A percentile compares a stretch with the other conserved stretches of the same genome.
phyloP scores from a whole-genome alignment of 2,113 vertebrate genomes.

The Bos javanicus region DNA sequence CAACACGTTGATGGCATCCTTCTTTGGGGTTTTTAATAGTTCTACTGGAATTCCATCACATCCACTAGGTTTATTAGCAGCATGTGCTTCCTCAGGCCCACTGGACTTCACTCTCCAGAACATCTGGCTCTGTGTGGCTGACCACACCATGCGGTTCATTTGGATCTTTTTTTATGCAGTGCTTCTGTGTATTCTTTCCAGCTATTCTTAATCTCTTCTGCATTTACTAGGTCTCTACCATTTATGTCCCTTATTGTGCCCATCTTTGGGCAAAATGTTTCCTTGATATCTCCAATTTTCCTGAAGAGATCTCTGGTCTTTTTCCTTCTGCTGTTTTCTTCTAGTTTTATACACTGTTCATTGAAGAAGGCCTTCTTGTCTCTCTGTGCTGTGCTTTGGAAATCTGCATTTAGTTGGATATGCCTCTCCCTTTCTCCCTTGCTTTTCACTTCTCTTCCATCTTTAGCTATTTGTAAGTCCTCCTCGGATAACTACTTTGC shows the following conservation, averaged over 20 bases:
- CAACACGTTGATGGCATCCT: not conserved
- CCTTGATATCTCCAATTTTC: not conserved
- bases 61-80: not conserved
- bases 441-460: not conserved
- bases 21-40: not conserved
- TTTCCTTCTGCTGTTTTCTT: not conserved
- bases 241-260: not conserved
- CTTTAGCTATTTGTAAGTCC: not conserved
- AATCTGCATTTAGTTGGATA: accelerated
- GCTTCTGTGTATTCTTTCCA: not conserved
- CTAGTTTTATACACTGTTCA: not conserved
- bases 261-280: not conserved
- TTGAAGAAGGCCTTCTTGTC: not conserved
- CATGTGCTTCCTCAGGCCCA: not conserved
- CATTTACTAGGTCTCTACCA: not conserved
- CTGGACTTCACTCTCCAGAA: not conserved
- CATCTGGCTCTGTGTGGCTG: not conserved
- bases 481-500: not conserved
- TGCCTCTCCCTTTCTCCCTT: not conserved
- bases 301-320: not conserved
- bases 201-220: not conserved
- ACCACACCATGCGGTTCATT: not conserved
- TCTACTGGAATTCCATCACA: not conserved
- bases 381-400: not conserved
- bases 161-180: not conserved